These are phyloP conservation scores for Cyphomyrmex costatus DNA, from an alignment of 1,140 invertebrate genomes.

Conservation along the genomic window DNA sequence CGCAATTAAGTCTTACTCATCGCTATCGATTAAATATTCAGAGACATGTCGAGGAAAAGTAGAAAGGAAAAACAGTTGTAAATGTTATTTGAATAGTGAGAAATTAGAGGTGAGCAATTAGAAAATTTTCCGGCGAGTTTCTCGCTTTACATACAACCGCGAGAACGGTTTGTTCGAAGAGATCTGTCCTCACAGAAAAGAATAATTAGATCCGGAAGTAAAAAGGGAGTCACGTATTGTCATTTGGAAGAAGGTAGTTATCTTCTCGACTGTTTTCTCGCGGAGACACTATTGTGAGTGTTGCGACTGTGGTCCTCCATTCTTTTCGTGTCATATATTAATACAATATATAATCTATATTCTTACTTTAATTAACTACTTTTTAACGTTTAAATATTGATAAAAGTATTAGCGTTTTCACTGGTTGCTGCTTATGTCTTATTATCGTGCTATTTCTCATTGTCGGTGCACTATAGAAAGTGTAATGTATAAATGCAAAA, in stretches of 20 bases:
- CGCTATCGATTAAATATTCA: background rate
- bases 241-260: constrained; percentile 59
- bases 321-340: background rate
- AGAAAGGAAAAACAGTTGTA: background rate
- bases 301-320: background rate
- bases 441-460: background rate
- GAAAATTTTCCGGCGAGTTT: background rate
- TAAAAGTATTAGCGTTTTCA: background rate
- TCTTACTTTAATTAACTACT: background rate
- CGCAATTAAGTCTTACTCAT: constrained; percentile 13
- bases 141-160: background rate
- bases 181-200: background rate
- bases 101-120: background rate
- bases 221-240: constrained; percentile 48
- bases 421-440: background rate
- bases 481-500: too few species aligned
- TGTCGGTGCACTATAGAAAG: background rate
- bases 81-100: background rate
- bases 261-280: constrained; percentile 25
- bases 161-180: background rate
- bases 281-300: background rate
- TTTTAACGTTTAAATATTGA: background rate
- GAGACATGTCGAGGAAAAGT: background rate
- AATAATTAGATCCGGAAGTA: constrained; percentile 64
- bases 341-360: background rate